Percentiles rank a stretch among this genome's conserved stretches.
Conservation (phyloP, 1,140 invertebrate genomes). For the Trichogramma pretiosum region DNA sequence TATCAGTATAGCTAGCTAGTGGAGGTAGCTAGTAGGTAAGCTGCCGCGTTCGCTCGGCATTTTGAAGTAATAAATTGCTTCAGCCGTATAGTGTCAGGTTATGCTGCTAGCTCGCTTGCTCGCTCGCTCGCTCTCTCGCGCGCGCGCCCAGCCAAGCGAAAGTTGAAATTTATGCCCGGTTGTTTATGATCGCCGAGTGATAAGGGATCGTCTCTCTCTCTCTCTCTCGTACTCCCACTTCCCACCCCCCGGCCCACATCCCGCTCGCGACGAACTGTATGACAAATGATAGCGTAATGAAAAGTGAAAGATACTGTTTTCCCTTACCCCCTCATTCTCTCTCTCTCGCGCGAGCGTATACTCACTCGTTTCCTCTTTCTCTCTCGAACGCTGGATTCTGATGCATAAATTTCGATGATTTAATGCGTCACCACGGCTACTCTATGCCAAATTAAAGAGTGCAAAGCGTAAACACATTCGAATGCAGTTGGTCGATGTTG, state of each 20-base stretch:
- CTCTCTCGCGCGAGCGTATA: constrained; percentile 16
- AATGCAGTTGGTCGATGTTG: too few relatives aligned
- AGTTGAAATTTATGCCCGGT: constrained; percentile 48
- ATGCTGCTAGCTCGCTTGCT: too few relatives aligned
- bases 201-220: constrained; percentile 40
- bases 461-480: too few relatives aligned
- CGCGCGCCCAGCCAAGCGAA: too few relatives aligned
- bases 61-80: constrained; percentile 45
- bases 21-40: constrained; percentile 36
- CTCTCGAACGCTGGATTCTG: too few relatives aligned
- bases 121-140: too few relatives aligned
- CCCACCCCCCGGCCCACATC: background rate
- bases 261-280: constrained; percentile 24
- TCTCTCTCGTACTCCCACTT: constrained; percentile 21
- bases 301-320: constrained; percentile 48
- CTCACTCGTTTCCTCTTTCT: too few relatives aligned
- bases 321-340: too few relatives aligned
- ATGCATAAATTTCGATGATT: constrained; percentile 49
- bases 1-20: constrained; percentile 28
- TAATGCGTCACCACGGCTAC: constrained; percentile 39
- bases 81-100: constrained; percentile 42
- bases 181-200: constrained; percentile 47
- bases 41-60: constrained; percentile 33
- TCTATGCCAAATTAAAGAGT: too few relatives aligned
- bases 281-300: constrained; percentile 49